Percentiles rank a stretch among this genome's conserved stretches.
phyloP scores from a whole-genome alignment of 1,140 invertebrate species.

The Whitmania pigra region DNA sequence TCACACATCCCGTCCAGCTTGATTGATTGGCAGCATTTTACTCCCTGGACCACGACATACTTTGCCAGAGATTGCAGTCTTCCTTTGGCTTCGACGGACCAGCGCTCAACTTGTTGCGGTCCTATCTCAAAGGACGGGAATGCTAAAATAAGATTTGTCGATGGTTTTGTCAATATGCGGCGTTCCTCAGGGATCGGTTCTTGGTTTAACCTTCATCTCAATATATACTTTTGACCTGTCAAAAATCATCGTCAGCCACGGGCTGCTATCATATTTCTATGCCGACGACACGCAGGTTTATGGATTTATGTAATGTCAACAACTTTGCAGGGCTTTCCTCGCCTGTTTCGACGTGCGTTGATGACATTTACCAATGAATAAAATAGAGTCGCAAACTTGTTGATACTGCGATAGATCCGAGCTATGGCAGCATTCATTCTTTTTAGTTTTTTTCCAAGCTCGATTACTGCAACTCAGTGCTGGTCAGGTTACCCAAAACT shows the following conservation, averaged over 20 bases:
- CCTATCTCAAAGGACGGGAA: conserved; percentile 20
- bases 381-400: no score
- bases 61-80: conserved; percentile 15
- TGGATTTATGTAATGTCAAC: no score
- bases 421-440: no score
- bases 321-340: no score
- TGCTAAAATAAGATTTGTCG: conserved; percentile 20
- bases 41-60: conserved; percentile 13
- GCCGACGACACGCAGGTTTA: no score
- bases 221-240: conserved; percentile 16
- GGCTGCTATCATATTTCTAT: background rate
- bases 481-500: no score
- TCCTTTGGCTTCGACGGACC: conserved; percentile 1
- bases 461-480: no score
- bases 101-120: conserved; percentile 19
- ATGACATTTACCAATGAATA: no score
- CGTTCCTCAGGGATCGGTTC: conserved; percentile 26
- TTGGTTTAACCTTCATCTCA: conserved; percentile 24
- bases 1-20: background rate
- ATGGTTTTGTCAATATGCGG: conserved; percentile 16
- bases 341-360: background rate
- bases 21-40: conserved; percentile 23
- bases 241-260: background rate
- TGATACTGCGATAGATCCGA: no score
- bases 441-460: no score